Base-by-base conservation (phyloP, 2,113 vertebrate genomes). In the Siphamia tubifer region DNA sequence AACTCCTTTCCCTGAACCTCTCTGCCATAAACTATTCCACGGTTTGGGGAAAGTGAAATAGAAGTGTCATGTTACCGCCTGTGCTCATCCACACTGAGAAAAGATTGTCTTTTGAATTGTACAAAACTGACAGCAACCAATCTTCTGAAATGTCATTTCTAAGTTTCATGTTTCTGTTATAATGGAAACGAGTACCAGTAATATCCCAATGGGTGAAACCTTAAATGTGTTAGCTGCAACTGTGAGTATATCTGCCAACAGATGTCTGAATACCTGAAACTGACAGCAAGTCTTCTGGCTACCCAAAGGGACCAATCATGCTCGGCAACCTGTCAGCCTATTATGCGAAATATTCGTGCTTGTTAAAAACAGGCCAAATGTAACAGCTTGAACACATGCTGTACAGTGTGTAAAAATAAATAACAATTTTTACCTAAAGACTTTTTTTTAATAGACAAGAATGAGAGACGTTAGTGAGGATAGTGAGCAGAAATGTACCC, bases 261-360 rank as follows among this genome's bases (percentile, higher is more conserved):
- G 79, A 85, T 85, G 85, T 88, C 66, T 75, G 80, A 81, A 80
- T 82, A 80, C 76, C 71, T 79, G 74, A 89, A 78, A 82, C 68
- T 42, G 4, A 70, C 81, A 82, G 47, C 64, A 39, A 36, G 64
- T 66, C 43, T 45, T 60, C 48, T 13, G 43, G 60, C 58, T 75
- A 52, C 87, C 87, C 89, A 79, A 70, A 64, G 89, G 86, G 83
- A 89, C 84, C 89, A 88, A 91, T 87, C 86, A 88, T 74, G 66
- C 76, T 66, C 66, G 47, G 83, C 78, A 83, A 57, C 68, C 66
- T 85, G 79, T 85, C 86, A 69, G 71, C 60, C 28, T 19, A 63
- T 79, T 73, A 58, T 54, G 32, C 60, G 44, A 34, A 73, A 71
- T 72, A 68, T 62, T 68, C 49, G 40, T 15, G 58, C 66, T 60